phyloP scores from a whole-genome alignment of 2,797 vertebrate species.

The Anguilla megastoma region DNA sequence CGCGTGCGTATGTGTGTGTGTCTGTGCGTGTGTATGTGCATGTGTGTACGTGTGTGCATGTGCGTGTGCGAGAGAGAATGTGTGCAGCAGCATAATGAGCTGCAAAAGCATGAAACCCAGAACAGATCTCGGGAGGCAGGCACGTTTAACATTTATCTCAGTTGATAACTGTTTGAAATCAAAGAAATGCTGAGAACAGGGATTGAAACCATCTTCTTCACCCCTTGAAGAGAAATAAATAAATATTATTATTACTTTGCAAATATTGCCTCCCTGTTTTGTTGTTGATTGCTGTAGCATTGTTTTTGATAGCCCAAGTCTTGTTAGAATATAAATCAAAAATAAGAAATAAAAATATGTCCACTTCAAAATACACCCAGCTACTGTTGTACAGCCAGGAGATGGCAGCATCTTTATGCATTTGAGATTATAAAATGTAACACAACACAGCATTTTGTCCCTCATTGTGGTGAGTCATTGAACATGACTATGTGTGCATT shows the following conservation, averaged over 20 bases:
- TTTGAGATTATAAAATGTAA: background rate
- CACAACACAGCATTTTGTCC: background rate
- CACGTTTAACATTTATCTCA: background rate
- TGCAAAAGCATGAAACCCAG: background rate
- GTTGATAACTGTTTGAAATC: background rate
- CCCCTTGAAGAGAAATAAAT: too few species aligned
- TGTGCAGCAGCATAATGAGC: background rate
- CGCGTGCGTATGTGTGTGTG: too few species aligned
- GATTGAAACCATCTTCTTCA: too few species aligned
- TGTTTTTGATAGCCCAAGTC: background rate
- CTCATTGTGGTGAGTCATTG: background rate
- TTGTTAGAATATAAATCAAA: background rate
- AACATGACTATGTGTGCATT: background rate
- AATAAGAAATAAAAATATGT: background rate
- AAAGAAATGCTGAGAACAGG: background rate
- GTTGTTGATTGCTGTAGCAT: background rate
- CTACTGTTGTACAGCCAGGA: background rate
- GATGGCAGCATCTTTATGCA: slow-evolving; percentile 3
- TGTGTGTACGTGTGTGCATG: background rate
- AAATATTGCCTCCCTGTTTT: too few species aligned
- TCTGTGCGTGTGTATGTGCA: too few species aligned
- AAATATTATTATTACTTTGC: too few species aligned
- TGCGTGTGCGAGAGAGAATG: background rate
- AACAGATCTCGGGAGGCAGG: background rate
- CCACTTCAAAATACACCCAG: background rate